Evolutionary conservation across 2,113 vertebrate species (phyloP), one percentile per base, ranked within the genome.

Genomic region (Coptodon rendalli): DNA sequence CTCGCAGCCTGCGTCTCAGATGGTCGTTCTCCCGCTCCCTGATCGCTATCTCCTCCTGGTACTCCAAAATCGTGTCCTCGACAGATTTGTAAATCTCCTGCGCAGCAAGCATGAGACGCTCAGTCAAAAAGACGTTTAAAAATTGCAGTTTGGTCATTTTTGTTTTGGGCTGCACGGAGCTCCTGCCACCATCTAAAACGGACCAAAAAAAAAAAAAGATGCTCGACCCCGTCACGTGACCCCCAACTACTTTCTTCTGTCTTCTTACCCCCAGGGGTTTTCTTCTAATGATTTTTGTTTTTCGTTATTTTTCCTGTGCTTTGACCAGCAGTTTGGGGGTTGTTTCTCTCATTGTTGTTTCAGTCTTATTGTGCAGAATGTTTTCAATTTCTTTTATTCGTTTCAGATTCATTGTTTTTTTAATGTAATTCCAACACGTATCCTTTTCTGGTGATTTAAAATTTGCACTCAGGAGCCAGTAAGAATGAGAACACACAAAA

Each of bases 1-100:
- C 95, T 81, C 95, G 86, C 87, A 97, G 96, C 79, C 95, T 94
- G 29, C 90, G 95, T 79, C 95, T 95, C 89, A 97, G 92, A 86
- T 96, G 95, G 89, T 96, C 96, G 91, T 96, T 96, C 92, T 97
- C 96, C 71, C 95, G 91, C 90, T 96, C 96, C 38, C 96, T 79
- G 68, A 96, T 95, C 31, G 95, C 94, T 3, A 97, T 97, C 87
- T 97, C 96, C 81, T 97, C 96, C 86, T 96, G 96, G 83, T 96
- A 97, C 89, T 97, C 96, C 80, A 95, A 81, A 52, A 97, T 95
- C 2, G 96, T 95, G 40, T 96, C 96, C 85, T 97, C 96, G 3
- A 96, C 96, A 1, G 96, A 96, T 27, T 97, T 97, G 76, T 96
- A 96, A 43, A 97, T 97, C 73, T 97, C 96, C 84, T 97, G 96